Base-by-base conservation (phyloP, 2,113 vertebrate genomes). In the Chrysochloris asiatica region DNA sequence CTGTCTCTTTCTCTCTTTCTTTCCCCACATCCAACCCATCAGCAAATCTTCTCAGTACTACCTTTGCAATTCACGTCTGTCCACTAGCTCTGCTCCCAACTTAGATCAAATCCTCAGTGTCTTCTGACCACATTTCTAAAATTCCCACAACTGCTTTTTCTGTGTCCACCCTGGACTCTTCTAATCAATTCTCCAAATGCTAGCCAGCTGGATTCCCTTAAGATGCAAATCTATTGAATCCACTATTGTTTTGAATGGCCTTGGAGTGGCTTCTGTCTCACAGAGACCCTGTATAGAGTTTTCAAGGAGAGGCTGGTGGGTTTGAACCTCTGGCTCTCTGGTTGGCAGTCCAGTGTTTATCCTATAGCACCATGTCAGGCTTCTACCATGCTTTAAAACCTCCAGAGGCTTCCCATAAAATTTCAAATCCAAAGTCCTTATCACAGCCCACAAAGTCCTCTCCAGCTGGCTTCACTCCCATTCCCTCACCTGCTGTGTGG, bases 401-500 rank as follows among this genome's bases (percentile, higher is more conserved):
- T 38, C 41, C 8, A 7, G 2, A 14, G 21, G 21, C 8, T 33
- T 10, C 72, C 59, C 26, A 8, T 82, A 22, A 11, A 22, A 85
- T 10, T 54, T n/a, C n/a, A 41, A 36, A 4, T 41, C 4, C 28
- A n/a, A 22, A 13, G 21, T 9, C 48, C 17, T 59, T n/a, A n/a
- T n/a, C 28, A 0, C 3, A 2, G 10, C 1, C 83, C 9, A 33
- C 45, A 45, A 33, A 38, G 3, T 7, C 9, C 9, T 8, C 38
- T 9, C 76, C 22, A 4, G 72, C 1, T 2, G 2, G 24, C 26
- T 1, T n/a, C 75, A 43, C 45, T 21, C 28, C 75, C 6, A 4
- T 7, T 17, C 14, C 33, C 2, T 4, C 2, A 3, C 22, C 38
- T n/a, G n/a, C 24, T n/a, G 10, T 1, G 9, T 3, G 0, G 38